phyloP scores from a whole-genome alignment of 92 coral and sea anemone species.

The Virgularia gustaviana region DNA sequence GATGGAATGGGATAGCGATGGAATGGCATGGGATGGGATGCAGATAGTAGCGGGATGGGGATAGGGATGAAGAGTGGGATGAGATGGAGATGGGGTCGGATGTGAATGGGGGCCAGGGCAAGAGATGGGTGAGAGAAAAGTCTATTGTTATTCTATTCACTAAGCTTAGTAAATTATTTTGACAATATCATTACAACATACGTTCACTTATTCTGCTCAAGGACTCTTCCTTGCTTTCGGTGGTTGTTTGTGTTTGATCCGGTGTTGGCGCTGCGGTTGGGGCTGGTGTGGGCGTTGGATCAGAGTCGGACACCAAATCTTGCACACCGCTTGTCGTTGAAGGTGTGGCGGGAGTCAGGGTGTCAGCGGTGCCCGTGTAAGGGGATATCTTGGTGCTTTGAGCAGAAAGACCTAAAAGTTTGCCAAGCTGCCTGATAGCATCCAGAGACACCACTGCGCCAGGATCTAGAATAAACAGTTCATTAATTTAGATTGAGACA shows the following conservation, averaged over 20 bases:
- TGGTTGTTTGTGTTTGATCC: background rate
- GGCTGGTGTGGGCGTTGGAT: background rate
- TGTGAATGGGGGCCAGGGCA: too few species aligned
- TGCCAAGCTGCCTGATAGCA: conserved; percentile 30
- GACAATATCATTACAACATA: background rate
- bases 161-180: background rate
- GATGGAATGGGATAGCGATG: too few species aligned
- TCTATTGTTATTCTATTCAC: too few species aligned
- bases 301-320: background rate
- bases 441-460: conserved; percentile 34
- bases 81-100: too few species aligned
- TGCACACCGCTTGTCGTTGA: conserved; percentile 5
- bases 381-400: conserved; percentile 13
- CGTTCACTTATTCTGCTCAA: conserved; percentile 30
- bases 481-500: background rate
- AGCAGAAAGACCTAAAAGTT: conserved; percentile 22
- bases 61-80: too few species aligned
- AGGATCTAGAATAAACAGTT: conserved; percentile 1
- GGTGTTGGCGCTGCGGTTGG: background rate
- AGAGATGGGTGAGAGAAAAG: too few species aligned
- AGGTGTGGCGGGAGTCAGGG: conserved; percentile 23
- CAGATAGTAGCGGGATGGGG: too few species aligned
- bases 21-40: too few species aligned
- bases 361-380: conserved; percentile 32
- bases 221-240: background rate